Percentiles rank a stretch among this genome's conserved stretches.
These are phyloP conservation scores for Nerophis ophidion DNA, from an alignment of 2,113 vertebrate species.

Conservation along the genomic window DNA sequence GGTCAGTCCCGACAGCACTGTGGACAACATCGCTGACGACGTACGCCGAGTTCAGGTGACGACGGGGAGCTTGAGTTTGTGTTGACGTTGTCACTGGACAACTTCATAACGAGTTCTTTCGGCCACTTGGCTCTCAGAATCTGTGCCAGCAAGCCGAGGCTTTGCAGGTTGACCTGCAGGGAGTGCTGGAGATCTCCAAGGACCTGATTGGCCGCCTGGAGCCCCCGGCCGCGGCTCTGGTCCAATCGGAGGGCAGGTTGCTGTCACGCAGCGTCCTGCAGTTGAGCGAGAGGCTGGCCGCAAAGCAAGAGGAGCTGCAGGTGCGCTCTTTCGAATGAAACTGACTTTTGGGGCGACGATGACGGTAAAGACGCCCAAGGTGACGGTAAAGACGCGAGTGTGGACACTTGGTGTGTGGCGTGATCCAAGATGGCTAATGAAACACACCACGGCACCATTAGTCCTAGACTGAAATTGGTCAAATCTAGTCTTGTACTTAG, in stretches of 20 bases:
- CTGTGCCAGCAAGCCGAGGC: slow-evolving; percentile 59
- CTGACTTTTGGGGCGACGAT: not conserved
- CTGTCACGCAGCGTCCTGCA: slow-evolving; percentile 69
- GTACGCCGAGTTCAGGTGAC: slow-evolving; percentile 69
- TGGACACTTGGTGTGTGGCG: no score
- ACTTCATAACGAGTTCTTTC: not conserved
- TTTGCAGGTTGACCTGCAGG: slow-evolving; percentile 59
- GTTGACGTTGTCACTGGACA: no score
- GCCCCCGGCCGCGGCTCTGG: slow-evolving; percentile 37
- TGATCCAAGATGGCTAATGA: no score
- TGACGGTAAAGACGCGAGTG: no score
- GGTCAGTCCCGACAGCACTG: slow-evolving; percentile 39
- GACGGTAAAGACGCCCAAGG: no score
- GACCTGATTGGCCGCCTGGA: slow-evolving; percentile 62
- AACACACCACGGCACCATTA: not conserved
- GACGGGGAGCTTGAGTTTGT: not conserved
- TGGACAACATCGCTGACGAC: slow-evolving; percentile 58
- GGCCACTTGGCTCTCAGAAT: slow-evolving; percentile 58
- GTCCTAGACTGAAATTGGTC: no score
- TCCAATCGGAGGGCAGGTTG: slow-evolving; percentile 68
- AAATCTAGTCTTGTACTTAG: no score
- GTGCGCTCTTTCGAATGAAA: slow-evolving; percentile 51
- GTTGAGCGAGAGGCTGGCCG: slow-evolving; percentile 66
- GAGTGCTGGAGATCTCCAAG: slow-evolving; percentile 67
- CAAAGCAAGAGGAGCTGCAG: slow-evolving; percentile 72